Evolutionary conservation across 2,113 vertebrate genomes (phyloP).

Genomic region (Tragulus kanchil): DNA sequence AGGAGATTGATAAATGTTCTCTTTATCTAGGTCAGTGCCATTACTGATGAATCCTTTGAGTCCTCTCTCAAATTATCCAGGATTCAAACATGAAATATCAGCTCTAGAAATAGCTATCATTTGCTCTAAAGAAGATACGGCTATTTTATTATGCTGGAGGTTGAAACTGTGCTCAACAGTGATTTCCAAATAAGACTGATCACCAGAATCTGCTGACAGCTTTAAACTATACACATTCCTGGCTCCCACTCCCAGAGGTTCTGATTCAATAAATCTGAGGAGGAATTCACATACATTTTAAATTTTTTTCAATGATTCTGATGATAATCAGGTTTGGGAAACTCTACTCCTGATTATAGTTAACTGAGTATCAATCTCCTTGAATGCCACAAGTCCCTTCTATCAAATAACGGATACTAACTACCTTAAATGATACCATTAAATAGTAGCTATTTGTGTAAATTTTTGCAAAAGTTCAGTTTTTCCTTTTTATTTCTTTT

Average conservation of each 20-base stretch:
- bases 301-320: neutral
- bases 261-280: neutral
- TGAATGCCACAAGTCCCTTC: neutral
- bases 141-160: neutral
- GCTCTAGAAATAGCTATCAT: conserved; percentile 17
- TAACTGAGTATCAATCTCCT: neutral
- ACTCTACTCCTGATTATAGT: neutral
- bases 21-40: neutral
- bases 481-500: neutral
- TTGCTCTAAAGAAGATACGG: neutral
- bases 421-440: neutral
- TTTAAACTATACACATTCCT: neutral
- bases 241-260: neutral
- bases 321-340: neutral
- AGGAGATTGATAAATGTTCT: neutral
- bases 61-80: neutral
- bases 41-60: neutral
- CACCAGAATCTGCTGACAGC: neutral
- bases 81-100: neutral
- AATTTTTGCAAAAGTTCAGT: neutral
- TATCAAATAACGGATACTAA: neutral
- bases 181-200: neutral
- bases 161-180: neutral
- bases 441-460: neutral
- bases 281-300: conserved; percentile 33